Conservation (phyloP, 1,140 invertebrate genomes). For the Nephila pilipes region DNA sequence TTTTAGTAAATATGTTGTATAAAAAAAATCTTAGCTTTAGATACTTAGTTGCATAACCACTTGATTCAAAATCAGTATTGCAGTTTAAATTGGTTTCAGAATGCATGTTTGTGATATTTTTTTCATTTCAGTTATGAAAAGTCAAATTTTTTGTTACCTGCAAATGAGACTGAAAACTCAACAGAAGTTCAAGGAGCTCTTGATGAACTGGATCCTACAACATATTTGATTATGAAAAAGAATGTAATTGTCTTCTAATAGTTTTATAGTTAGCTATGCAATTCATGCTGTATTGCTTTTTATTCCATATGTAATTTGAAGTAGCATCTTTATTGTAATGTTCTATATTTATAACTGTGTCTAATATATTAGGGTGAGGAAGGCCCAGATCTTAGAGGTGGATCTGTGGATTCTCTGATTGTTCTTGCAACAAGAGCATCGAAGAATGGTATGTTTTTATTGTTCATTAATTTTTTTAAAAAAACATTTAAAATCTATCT, state of each 20-base stretch:
- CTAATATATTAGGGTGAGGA: constrained; percentile 84
- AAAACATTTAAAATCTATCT: neutral
- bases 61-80: neutral
- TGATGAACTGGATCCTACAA: constrained; percentile 90
- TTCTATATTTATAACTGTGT: neutral
- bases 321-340: neutral
- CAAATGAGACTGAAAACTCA: constrained; percentile 33
- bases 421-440: constrained; percentile 95
- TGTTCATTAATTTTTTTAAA: constrained; percentile 57
- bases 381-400: constrained; percentile 93
- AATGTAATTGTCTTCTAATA: constrained; percentile 79
- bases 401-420: constrained; percentile 93
- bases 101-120: neutral
- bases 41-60: too few relatives aligned
- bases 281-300: neutral
- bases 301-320: neutral
- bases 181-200: constrained; percentile 82
- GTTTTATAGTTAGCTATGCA: neutral
- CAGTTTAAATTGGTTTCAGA: neutral
- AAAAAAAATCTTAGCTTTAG: too few relatives aligned
- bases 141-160: constrained; percentile 2
- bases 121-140: constrained; percentile 58
- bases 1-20: too few relatives aligned
- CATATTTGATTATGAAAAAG: constrained; percentile 89
- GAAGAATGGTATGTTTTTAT: constrained; percentile 87